Evolutionary conservation across 1,140 invertebrate species (phyloP).

Genomic region (Stegodyphus mimosarum): DNA sequence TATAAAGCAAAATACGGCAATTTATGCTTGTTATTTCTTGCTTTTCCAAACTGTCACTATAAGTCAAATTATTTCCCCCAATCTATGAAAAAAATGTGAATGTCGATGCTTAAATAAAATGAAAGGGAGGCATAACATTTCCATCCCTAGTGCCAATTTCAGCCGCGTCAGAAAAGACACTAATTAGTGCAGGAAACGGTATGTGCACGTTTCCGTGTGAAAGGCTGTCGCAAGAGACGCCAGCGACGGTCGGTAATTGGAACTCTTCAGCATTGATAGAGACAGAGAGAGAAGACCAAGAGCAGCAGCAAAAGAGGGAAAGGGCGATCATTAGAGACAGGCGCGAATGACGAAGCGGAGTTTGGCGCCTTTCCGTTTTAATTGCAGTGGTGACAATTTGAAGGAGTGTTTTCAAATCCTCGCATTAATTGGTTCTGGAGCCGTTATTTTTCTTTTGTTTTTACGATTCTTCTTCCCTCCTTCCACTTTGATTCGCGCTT

Average conservation of each 20-base stretch:
- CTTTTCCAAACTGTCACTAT: too few relatives aligned
- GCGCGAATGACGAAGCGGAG: constrained; percentile 43
- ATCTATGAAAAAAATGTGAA: too few relatives aligned
- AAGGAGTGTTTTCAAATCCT: constrained; percentile 54
- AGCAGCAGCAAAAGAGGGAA: neutral
- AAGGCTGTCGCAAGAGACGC: constrained; percentile 17
- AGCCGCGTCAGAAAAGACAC: neutral
- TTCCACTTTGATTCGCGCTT: too few relatives aligned
- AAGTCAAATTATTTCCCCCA: too few relatives aligned
- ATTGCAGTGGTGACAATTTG: constrained; percentile 54
- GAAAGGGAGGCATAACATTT: too few relatives aligned
- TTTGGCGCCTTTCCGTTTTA: constrained; percentile 54
- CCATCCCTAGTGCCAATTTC: too few relatives aligned
- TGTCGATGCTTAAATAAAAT: too few relatives aligned
- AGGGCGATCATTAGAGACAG: constrained; percentile 47
- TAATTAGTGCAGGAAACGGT: constrained; percentile 30
- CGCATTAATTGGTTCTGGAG: constrained; percentile 44
- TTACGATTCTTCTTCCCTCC: too few relatives aligned
- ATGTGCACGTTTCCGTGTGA: neutral
- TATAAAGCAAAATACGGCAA: too few relatives aligned
- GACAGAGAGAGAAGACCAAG: constrained; percentile 7
- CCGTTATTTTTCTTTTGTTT: too few relatives aligned
- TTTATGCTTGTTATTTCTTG: too few relatives aligned
- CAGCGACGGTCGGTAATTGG: constrained; percentile 20
- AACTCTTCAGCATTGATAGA: constrained; percentile 11